A percentile compares a stretch with the other conserved stretches of the same genome.
Conservation (phyloP, 1,140 invertebrate genomes). For the Apis dorsata region DNA sequence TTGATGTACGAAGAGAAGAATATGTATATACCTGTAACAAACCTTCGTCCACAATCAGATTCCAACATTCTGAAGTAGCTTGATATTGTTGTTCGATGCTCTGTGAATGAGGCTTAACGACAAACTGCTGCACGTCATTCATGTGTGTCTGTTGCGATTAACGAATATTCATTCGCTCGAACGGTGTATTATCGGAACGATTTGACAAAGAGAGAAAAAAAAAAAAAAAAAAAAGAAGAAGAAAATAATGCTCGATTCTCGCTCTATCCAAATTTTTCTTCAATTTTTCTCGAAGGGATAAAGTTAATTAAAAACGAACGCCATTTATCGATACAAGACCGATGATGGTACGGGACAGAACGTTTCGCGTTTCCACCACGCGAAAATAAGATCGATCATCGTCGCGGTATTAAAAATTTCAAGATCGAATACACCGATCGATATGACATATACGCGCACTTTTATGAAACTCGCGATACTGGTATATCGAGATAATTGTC, state of each 20-base stretch:
- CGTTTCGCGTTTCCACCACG: too few relatives aligned
- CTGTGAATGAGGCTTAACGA: conserved; percentile 64
- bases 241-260: too few relatives aligned
- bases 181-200: neutral
- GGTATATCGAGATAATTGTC: neutral
- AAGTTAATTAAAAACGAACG: too few relatives aligned
- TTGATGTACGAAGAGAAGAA: conserved; percentile 23
- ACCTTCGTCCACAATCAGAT: conserved; percentile 73
- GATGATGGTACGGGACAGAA: too few relatives aligned
- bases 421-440: too few relatives aligned
- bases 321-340: too few relatives aligned
- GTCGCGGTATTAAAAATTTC: neutral
- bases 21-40: conserved; percentile 72
- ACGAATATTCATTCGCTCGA: conserved; percentile 1
- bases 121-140: conserved; percentile 73
- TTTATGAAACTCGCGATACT: neutral
- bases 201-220: too few relatives aligned
- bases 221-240: too few relatives aligned
- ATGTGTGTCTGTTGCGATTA: conserved; percentile 63
- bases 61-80: conserved; percentile 75
- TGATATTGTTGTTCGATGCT: conserved; percentile 56
- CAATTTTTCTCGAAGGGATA: too few relatives aligned
- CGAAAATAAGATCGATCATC: neutral
- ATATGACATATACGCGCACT: neutral
- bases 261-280: too few relatives aligned